A percentile compares a stretch with the other conserved stretches of the same genome.
Evolutionary conservation across 2,797 vertebrate species (phyloP).

Genomic region (Tangara arthus): DNA sequence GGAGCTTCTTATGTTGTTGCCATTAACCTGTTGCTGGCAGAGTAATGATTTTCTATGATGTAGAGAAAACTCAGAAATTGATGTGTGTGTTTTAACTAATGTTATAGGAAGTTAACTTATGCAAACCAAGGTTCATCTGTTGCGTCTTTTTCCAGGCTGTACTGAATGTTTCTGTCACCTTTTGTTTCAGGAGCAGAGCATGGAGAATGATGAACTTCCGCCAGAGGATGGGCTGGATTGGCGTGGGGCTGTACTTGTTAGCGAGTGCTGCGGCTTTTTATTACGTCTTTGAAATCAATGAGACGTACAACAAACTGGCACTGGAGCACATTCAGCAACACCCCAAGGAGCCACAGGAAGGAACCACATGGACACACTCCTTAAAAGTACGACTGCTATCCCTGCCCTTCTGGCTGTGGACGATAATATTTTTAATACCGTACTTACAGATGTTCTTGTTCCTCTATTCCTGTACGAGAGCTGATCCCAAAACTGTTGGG

Average conservation of each 20-base stretch:
- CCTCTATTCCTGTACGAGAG: constrained; percentile 94
- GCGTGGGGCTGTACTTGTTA: constrained; percentile 88
- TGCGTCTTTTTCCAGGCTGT: not conserved
- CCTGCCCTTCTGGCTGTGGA: constrained; percentile 92
- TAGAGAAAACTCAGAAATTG: not conserved
- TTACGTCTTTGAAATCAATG: constrained; percentile 92
- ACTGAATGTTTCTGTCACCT: not conserved
- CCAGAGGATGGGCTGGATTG: constrained; percentile 96
- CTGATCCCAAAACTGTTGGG: constrained; percentile 90
- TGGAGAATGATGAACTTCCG: constrained; percentile 99
- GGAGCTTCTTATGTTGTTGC: not conserved
- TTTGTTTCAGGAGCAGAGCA: constrained; percentile 82
- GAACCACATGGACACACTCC: constrained; percentile 83
- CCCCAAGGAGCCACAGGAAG: constrained; percentile 66
- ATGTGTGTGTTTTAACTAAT: not conserved
- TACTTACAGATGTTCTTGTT: constrained; percentile 97
- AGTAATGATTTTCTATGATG: not conserved
- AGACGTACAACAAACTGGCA: constrained; percentile 86
- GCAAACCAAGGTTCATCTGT: not conserved
- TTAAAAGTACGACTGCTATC: constrained; percentile 83
- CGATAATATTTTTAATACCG: constrained; percentile 86
- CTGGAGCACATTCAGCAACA: constrained; percentile 86
- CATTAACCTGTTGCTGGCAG: not conserved
- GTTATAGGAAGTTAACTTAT: not conserved
- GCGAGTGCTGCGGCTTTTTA: constrained; percentile 85